Base-by-base conservation (phyloP, 2,888 invertebrate species). In the Pelosia muscerda region DNA sequence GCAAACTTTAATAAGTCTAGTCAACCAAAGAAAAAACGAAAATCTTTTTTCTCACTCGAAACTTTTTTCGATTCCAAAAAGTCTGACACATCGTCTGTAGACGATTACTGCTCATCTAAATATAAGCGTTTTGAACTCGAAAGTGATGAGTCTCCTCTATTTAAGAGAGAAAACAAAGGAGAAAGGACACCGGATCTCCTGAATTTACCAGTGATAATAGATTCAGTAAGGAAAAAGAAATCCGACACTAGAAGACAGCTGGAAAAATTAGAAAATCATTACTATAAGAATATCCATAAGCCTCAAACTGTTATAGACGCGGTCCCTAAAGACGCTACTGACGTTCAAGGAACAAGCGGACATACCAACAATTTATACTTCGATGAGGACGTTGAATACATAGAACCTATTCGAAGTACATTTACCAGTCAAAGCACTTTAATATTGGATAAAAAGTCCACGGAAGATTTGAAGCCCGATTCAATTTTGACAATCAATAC, bases 101-200 rank as follows among this genome's bases (percentile, higher is more conserved):
- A 95, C 72, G 95, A 95, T 76, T 95, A 93, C 69, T 94, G 93
- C 72, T 95, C 95, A 0, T 95, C 95, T 0, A 95, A 95, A 84
- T 95, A 95, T 77, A 95, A 95, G 74, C 89, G 95, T 23, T 95
- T 95, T 71, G 95, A 95, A 73, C 82, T 95, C 19, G 95, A 95
- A 83, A 92, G 94, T 66, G 95, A 95, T 74, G 95, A 95, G 72
- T 95, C 95, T 19, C 95, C 95, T 23, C 68, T 95, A 23, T 94
- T 95, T 71, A 89, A 88, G 75, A 84, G 92, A 26, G 93, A 93
- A 2, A 82, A 85, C 10, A 86, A 86, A 23, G 84, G 81, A 53
- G 92, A 91, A 74, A 92, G 88, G 75, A 95, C 95, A 15, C 95
- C 95, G 28, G 95, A 95, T 74, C 82, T 95, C 9, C 80, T 95